phyloP scores from a whole-genome alignment of 2,797 vertebrate genomes.

The Gambusia yucatana region DNA sequence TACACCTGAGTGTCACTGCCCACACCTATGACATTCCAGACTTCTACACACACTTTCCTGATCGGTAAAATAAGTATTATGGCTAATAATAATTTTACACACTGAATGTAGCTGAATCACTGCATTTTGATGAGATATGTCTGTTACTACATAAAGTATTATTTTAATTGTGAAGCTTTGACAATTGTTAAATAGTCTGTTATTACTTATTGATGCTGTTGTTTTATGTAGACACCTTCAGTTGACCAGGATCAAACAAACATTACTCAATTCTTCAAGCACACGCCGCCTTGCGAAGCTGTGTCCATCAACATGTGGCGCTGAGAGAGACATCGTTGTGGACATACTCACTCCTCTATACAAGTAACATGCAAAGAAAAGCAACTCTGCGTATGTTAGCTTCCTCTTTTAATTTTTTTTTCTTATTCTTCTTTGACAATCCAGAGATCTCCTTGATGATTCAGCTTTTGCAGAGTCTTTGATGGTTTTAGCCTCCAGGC shows the following conservation, averaged over 20 bases:
- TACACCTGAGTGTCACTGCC: conserved; percentile 87
- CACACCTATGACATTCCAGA: conserved; percentile 81
- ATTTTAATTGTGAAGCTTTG: too few relatives aligned
- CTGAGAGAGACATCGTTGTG: conserved; percentile 56
- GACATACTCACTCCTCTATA: conserved; percentile 63
- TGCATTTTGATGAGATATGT: background rate
- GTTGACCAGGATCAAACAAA: background rate
- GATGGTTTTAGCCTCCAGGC: conserved; percentile 65
- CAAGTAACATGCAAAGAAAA: conserved; percentile 55
- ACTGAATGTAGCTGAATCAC: background rate
- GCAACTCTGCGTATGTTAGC: background rate
- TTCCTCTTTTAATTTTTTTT: background rate
- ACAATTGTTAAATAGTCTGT: background rate
- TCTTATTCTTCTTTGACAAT: conserved; percentile 2
- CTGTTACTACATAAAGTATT: background rate
- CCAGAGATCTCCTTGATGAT: conserved; percentile 86
- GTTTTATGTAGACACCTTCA: conserved; percentile 41
- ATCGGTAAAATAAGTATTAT: conserved; percentile 72
- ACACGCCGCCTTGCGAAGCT: background rate
- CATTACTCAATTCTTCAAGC: conserved; percentile 6
- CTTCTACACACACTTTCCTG: conserved; percentile 79
- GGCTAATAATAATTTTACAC: conserved; percentile 44
- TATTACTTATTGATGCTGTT: background rate
- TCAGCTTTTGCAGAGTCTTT: conserved; percentile 79
- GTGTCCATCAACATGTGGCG: conserved; percentile 6